Conservation (phyloP, 2,797 vertebrate species). For the Momotus momota region DNA sequence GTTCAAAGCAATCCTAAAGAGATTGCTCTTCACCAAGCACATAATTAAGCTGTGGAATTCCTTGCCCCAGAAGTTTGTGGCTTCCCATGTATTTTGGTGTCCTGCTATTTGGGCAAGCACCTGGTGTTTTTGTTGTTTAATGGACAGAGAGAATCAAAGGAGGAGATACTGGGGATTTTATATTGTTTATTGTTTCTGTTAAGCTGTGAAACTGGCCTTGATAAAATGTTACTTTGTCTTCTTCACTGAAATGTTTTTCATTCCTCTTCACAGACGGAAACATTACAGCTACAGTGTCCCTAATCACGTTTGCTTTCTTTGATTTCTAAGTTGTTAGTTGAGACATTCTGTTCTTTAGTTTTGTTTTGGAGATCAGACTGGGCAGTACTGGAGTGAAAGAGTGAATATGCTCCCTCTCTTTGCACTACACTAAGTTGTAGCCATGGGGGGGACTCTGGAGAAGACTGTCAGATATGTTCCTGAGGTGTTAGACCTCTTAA, state of each 20-base stretch:
- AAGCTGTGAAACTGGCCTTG: neutral
- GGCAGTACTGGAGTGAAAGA: neutral
- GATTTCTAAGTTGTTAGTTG: neutral
- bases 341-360: neutral
- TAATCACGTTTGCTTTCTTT: neutral
- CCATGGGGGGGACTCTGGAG: neutral
- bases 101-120: neutral
- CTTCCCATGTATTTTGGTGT: neutral
- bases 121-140: neutral
- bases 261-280: fast-evolving
- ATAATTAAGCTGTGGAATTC: neutral
- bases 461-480: neutral
- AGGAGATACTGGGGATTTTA: neutral
- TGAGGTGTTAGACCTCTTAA: neutral
- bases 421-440: neutral
- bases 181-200: neutral
- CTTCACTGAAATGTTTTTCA: neutral
- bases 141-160: neutral
- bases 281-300: neutral
- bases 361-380: neutral
- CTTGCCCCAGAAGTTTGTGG: neutral
- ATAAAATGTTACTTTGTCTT: neutral
- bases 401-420: neutral
- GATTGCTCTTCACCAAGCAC: neutral
- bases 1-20: neutral